Evolutionary conservation across 2,888 invertebrate genomes (phyloP), one percentile per base, ranked within the genome.

Genomic region (Acleris holmiana): DNA sequence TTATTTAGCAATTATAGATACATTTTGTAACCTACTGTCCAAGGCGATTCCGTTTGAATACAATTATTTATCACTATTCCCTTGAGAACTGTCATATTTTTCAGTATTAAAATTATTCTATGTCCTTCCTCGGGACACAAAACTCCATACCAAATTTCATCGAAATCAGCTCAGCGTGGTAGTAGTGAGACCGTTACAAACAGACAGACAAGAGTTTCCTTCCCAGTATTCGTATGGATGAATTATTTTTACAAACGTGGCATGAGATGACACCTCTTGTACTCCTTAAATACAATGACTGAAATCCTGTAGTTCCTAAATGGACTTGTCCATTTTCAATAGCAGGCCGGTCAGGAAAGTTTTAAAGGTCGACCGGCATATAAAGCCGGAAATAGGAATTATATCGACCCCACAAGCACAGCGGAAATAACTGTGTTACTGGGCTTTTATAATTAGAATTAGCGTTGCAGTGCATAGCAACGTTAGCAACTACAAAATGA

Each of bases 381-480:
- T 44, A 35, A 13, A 35, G 6, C 44, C 44, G 17, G 44, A 6
- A n/a, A n/a, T 44, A 44, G 17, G 17, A 44, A 35, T 35, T 13
- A 13, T 17, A 44, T 17, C 17, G 44, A 44, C 4, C 41, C 41
- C 41, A n/a, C n/a, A n/a, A n/a, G n/a, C n/a, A n/a, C 41, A 41
- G 5, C 41, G n/a, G 41, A 41, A 41, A 41, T 10, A 4, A 44
- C 50, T 17, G 41, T 44, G 41, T 23, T 17, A 44, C 15, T 8
- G 50, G 18, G 4, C n/a, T 44, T 59, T 59, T 44, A 44, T 50
- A 44, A 41, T 59, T 59, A 59, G 59, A 41, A 10, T 8, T 15
- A 13, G 10, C 49, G n/a, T 2, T 29, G 29, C 8, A 8, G 8
- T 29, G 8, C 29, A 29, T 25, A 29, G n/a, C n/a, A n/a, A n/a